A percentile compares a stretch with the other conserved stretches of the same genome.
These are phyloP conservation scores for Onychomys leucogaster DNA, from an alignment of 2,797 vertebrate genomes.

Conservation along the genomic window DNA sequence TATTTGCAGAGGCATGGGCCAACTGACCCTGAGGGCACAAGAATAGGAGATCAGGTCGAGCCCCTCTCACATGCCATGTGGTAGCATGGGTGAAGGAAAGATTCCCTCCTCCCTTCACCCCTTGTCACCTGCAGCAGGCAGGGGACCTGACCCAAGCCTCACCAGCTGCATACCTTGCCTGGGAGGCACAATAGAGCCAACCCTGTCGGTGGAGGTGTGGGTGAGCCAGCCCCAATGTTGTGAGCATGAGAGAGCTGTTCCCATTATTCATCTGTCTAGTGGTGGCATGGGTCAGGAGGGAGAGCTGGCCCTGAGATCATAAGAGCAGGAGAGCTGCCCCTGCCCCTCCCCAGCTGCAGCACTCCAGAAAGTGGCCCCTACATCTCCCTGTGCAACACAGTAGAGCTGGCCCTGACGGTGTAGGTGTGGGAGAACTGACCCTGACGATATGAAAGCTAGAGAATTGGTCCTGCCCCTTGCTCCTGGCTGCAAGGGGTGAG, in stretches of 20 bases:
- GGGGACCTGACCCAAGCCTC: neutral
- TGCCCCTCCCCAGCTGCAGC: too few relatives aligned
- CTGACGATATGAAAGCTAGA: neutral
- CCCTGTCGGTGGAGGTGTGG: neutral
- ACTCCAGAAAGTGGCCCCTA: too few relatives aligned
- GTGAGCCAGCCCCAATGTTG: too few relatives aligned
- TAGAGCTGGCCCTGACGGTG: too few relatives aligned
- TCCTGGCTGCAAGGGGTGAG: neutral
- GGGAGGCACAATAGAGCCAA: neutral
- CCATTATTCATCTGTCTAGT: too few relatives aligned
- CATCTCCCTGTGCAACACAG: too few relatives aligned
- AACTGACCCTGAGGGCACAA: neutral
- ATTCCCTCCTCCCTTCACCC: neutral
- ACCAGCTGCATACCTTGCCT: neutral
- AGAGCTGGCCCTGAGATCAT: neutral
- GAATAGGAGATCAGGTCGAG: neutral
- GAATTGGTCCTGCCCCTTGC: neutral
- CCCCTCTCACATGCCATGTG: neutral
- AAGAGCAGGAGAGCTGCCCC: too few relatives aligned
- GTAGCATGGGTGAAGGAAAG: neutral
- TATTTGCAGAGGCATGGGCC: neutral
- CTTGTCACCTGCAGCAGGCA: neutral
- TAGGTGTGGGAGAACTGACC: too few relatives aligned
- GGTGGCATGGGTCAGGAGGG: neutral
- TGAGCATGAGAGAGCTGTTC: too few relatives aligned